Percentiles rank a stretch among this genome's conserved stretches.
These are phyloP conservation scores for Globia sparganii DNA, from an alignment of 2,888 invertebrate genomes.

Conservation along the genomic window DNA sequence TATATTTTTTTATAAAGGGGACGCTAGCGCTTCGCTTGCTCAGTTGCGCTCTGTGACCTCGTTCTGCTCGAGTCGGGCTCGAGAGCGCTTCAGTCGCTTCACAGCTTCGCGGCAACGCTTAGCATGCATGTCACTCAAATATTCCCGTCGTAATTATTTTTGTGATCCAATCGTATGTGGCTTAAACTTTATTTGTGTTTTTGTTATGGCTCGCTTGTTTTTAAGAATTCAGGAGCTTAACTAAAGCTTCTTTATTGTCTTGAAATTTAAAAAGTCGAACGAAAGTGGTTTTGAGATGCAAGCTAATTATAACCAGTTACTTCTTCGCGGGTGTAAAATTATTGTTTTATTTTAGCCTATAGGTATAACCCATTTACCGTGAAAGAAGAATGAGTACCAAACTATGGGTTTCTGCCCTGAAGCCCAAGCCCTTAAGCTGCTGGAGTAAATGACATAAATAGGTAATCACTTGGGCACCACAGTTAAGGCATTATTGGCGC, in stretches of 20 bases:
- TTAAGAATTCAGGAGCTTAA: background rate
- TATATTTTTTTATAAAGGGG: slow-evolving; percentile 51
- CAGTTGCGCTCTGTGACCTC: slow-evolving; percentile 67
- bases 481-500: too few relatives aligned
- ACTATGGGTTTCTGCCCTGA: background rate
- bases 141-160: slow-evolving; percentile 64
- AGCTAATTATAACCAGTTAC: background rate
- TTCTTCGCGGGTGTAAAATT: background rate
- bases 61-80: slow-evolving; percentile 66
- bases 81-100: slow-evolving; percentile 66
- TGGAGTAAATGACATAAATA: background rate
- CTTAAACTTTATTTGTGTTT: slow-evolving; percentile 32
- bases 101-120: slow-evolving; percentile 62
- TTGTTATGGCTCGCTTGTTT: background rate
- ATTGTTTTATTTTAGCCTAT: background rate
- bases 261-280: background rate
- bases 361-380: background rate
- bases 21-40: slow-evolving; percentile 59
- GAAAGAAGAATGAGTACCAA: background rate
- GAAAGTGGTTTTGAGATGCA: background rate
- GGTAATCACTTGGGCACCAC: background rate
- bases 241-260: background rate
- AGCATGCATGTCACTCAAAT: slow-evolving; percentile 65
- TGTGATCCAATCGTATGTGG: slow-evolving; percentile 56
- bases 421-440: background rate